Conservation (phyloP, 2,113 vertebrate genomes). For the Amblyopsis rosae region DNA sequence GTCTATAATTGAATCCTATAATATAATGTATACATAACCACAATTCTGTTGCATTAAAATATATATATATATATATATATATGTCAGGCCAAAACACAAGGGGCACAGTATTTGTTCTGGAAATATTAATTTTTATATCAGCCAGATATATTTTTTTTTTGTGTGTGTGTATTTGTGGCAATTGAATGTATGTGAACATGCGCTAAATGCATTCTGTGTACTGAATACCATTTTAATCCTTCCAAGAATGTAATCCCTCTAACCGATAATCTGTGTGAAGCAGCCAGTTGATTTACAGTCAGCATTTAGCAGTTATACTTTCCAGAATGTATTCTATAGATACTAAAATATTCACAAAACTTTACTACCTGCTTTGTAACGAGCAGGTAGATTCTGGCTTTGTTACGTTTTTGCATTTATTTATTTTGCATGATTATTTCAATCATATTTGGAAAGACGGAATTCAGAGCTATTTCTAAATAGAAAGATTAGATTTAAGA, state of each 20-base stretch:
- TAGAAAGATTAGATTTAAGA: no score
- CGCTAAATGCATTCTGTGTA: no score
- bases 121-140: no score
- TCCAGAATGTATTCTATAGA: conserved; percentile 16
- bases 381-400: background rate
- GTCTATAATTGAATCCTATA: no score
- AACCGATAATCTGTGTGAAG: conserved; percentile 27
- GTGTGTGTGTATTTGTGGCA: no score
- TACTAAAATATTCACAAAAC: background rate
- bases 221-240: conserved; percentile 1
- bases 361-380: background rate
- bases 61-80: no score
- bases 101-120: no score
- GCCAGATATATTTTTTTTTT: no score
- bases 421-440: conserved; percentile 5
- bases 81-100: no score
- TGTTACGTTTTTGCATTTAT: background rate
- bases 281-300: conserved; percentile 26
- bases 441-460: conserved; percentile 2
- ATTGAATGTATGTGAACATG: no score
- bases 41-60: no score
- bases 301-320: conserved; percentile 7
- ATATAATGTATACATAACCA: no score
- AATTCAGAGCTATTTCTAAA: conserved; percentile 71
- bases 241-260: conserved; percentile 6